Evolutionary conservation across 1,140 invertebrate genomes (phyloP), one percentile per base, ranked within the genome.

Genomic region (Microplitis demolitor): DNA sequence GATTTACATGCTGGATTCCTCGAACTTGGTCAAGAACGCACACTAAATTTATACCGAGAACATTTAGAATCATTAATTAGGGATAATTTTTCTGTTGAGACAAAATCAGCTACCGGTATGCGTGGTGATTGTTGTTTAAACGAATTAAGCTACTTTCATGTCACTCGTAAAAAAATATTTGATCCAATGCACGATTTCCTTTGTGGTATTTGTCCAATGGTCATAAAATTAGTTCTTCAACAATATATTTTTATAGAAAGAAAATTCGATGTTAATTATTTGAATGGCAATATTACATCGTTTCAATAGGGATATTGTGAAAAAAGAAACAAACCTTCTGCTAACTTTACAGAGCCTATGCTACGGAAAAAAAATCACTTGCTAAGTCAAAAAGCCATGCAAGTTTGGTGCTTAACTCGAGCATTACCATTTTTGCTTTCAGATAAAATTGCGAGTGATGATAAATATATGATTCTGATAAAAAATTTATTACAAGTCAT

Each of bases 301-400:
- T 79, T 79, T 39, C 58, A 77, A 35, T 79, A 75, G 66, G 76
- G 79, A 9, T 70, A 68, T n/a, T 24, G 72, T 14, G 78, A 81
- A 50, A 68, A 56, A 3, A 76, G 66, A 45, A 77, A 81, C 35
- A 79, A 81, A 58, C 79, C 79, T 37, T 77, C 76, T 66, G 60
- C 75, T 11, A 80, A 81, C 70, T 79, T 79, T 16, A 79, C 77
- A 8, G 13, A 58, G 51, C 4, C 69, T 16, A 74, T 77, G 54
- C 63, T 81, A 1, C 39, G 35, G 53, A 77, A 71, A 61, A 62
- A 50, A 60, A 73, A 75, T 8, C 66, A 78, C 37, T 70, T 54
- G 9, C 67, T 79, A 9, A 77, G 74, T 66, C 77, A 80, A 76
- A 78, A 80, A 58, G 80, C 73, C 31, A 77, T 75, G 71, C 80